Conservation (phyloP, 2,888 invertebrate genomes). For the Villa cingulata region DNA sequence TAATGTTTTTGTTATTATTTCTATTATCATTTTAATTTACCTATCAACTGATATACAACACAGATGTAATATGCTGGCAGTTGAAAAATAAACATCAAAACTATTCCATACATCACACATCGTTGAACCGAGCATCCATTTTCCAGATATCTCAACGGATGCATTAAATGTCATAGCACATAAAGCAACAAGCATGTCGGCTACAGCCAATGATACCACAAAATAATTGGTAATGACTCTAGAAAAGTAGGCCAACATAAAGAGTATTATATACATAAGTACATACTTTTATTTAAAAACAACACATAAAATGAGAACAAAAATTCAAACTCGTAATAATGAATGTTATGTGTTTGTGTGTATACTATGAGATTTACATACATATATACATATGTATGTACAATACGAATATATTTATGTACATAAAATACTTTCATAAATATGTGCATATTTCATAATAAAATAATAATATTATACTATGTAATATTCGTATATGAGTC, state of each 20-base stretch:
- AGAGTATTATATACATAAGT: not conserved
- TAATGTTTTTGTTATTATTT: too few species aligned
- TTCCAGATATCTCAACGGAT: slow-evolving; percentile 68
- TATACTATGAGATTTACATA: too few species aligned
- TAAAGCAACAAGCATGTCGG: slow-evolving; percentile 82
- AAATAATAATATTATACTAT: too few species aligned
- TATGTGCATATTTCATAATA: too few species aligned
- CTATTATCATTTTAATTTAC: too few species aligned
- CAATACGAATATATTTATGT: not conserved
- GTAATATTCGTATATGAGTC: too few species aligned
- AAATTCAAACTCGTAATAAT: too few species aligned
- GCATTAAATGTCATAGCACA: slow-evolving; percentile 90
- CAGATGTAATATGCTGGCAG: slow-evolving; percentile 80
- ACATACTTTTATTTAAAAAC: too few species aligned
- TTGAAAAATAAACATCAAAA: slow-evolving; percentile 85
- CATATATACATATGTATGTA: too few species aligned
- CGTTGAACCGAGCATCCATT: slow-evolving; percentile 77
- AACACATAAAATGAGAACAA: too few species aligned
- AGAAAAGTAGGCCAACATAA: not conserved
- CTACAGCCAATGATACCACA: slow-evolving; percentile 86
- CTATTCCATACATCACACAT: slow-evolving; percentile 95
- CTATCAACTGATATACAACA: slow-evolving; percentile 87
- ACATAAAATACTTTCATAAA: not conserved
- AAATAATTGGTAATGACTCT: slow-evolving; percentile 89
- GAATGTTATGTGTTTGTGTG: too few species aligned